Evolutionary conservation across 2,113 vertebrate species (phyloP).

Genomic region (Neofelis nebulosa): DNA sequence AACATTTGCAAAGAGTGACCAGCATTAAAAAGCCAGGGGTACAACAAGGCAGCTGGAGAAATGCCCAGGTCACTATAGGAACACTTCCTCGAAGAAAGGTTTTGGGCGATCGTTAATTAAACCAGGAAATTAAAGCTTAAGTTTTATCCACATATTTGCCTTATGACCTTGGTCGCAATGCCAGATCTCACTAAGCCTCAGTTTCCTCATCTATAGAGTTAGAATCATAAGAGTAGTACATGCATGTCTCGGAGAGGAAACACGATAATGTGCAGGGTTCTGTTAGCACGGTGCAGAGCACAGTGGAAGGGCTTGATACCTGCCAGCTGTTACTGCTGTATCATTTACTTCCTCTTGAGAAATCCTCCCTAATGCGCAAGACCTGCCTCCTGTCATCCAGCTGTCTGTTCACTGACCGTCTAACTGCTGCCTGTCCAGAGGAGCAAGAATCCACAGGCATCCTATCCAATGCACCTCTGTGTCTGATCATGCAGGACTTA

Average conservation of each 20-base stretch:
- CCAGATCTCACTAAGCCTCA: not conserved
- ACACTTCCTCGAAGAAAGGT: not conserved
- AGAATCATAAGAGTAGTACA: not conserved
- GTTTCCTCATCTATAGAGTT: not conserved
- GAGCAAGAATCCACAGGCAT: not conserved
- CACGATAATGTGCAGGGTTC: not conserved
- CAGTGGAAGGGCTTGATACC: not conserved
- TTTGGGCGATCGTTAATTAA: not conserved
- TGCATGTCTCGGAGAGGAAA: not conserved
- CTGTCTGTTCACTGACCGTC: not conserved
- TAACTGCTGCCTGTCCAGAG: not conserved
- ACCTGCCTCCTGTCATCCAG: not conserved
- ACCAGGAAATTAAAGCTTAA: not conserved
- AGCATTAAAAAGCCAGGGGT: not conserved
- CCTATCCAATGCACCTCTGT: too few species aligned
- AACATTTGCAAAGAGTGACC: not conserved
- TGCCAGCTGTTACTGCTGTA: not conserved
- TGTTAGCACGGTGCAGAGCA: not conserved
- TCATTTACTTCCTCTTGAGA: not conserved
- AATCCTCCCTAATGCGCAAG: not conserved
- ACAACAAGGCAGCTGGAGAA: not conserved
- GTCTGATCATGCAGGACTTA: not conserved
- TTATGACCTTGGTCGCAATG: not conserved
- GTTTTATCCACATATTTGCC: not conserved
- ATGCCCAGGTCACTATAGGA: not conserved